Evolutionary conservation across 2,113 vertebrate species (phyloP), one percentile per base, ranked within the genome.

Genomic region (Sapajus apella): DNA sequence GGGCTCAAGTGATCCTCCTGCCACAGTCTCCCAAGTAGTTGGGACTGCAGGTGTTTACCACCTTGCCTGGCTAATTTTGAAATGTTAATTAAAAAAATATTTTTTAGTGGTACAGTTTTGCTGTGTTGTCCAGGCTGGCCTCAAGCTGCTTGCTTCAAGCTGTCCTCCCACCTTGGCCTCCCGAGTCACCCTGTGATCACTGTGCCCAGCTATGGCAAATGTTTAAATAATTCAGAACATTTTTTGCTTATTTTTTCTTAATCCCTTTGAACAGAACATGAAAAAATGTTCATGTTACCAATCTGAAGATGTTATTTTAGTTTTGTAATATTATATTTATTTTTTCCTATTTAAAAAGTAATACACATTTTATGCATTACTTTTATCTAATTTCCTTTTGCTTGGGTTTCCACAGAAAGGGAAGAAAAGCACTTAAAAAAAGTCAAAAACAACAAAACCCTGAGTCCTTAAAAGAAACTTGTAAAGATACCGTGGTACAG

Each of bases 311-410:
- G 21, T 94, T 87, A 47, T 75, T 96, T 95, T 95, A 80, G 55
- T 95, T 96, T 89, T 85, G 5, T 80, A 56, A 66, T 79, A 37
- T 92, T 73, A 73, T 73, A 68, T 73, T 89, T 55, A 70, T 84
- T 90, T 85, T 55, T 37, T 20, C 43, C 90, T 86, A 91, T 95
- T 94, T 91, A 32, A 89, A 96, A 81, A 92, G 25, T 25, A 91
- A 45, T 66, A 8, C 20, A 25, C 89, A 70, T 81, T 70, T 95
- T 89, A 35, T 93, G n/a, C 70, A 56, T 92, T 85, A 70, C n/a
- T 91, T 91, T 95, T 88, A 55, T 64, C 37, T 95, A 58, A 93
- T 90, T 96, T 97, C 8, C 45, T 90, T 45, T 93, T 40, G 40
- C 56, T 87, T 87, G 21, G 23, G 90, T 96, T 90, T 81, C 35